Evolutionary conservation across 1,140 invertebrate genomes (phyloP).

Genomic region (Lepidurus arcticus): DNA sequence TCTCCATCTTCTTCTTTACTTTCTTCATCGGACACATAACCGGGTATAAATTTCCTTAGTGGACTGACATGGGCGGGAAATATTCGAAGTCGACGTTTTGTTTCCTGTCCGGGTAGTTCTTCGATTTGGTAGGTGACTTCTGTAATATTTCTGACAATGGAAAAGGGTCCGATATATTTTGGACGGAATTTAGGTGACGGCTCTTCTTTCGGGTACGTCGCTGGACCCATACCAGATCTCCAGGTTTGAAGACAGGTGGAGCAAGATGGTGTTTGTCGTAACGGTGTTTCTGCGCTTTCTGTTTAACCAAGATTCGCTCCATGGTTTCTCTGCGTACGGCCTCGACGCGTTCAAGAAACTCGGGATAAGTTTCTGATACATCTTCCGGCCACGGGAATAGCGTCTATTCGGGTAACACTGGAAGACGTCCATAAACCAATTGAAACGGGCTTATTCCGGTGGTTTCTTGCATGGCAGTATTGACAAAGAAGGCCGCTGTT

Average conservation of each 20-base stretch:
- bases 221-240: constrained; percentile 24
- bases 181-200: constrained; percentile 16
- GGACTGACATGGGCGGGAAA: too few relatives aligned
- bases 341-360: not conserved
- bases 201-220: not conserved
- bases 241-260: not conserved
- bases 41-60: too few relatives aligned
- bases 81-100: too few relatives aligned
- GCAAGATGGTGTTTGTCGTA: not conserved
- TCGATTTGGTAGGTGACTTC: constrained; percentile 27
- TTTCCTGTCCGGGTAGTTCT: not conserved
- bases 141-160: constrained; percentile 14
- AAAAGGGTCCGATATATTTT: constrained; percentile 29
- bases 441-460: constrained; percentile 45
- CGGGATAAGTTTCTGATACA: not conserved
- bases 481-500: constrained; percentile 47
- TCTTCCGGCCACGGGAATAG: constrained; percentile 9
- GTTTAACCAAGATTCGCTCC: not conserved
- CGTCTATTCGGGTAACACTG: constrained; percentile 39
- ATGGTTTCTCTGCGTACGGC: not conserved
- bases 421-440: constrained; percentile 46
- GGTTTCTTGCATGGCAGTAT: constrained; percentile 44
- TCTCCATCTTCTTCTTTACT: too few relatives aligned
- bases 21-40: too few relatives aligned
- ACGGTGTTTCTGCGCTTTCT: not conserved